Evolutionary conservation across 1,140 invertebrate species (phyloP).

Genomic region (Dinoponera quadriceps): DNA sequence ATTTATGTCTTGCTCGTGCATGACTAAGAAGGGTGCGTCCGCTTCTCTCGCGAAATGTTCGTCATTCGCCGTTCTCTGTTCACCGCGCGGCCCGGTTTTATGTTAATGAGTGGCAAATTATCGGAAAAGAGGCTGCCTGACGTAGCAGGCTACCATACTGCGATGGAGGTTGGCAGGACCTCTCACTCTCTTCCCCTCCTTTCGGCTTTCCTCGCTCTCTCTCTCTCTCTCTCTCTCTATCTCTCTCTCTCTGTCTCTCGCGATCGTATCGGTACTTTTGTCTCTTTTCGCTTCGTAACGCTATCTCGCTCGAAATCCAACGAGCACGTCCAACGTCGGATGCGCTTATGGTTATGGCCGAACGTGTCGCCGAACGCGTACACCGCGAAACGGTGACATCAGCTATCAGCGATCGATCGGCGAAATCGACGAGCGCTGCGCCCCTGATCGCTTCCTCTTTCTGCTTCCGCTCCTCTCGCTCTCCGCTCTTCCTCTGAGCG

Average conservation of each 20-base stretch:
- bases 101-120: conserved; percentile 82
- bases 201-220: conserved; percentile 37
- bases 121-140: conserved; percentile 79
- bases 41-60: background rate
- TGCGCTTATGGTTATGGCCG: conserved; percentile 58
- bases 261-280: conserved; percentile 47
- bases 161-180: conserved; percentile 73
- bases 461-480: background rate
- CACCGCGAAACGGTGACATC: conserved; percentile 32
- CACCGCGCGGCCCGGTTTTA: conserved; percentile 61
- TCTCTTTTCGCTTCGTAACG: conserved; percentile 41
- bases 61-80: background rate
- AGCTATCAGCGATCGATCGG: background rate
- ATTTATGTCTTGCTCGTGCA: background rate
- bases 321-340: conserved; percentile 32
- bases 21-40: background rate
- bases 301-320: conserved; percentile 59
- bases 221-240: conserved; percentile 36
- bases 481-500: background rate
- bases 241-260: conserved; percentile 25
- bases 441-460: conserved; percentile 55
- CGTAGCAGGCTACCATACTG: conserved; percentile 77
- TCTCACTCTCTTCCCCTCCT: conserved; percentile 60
- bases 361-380: background rate
- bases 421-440: conserved; percentile 37